A percentile compares a stretch with the other conserved stretches of the same genome.
Evolutionary conservation across 2,113 vertebrate genomes (phyloP).

Genomic region (Marcusenius ussheri): DNA sequence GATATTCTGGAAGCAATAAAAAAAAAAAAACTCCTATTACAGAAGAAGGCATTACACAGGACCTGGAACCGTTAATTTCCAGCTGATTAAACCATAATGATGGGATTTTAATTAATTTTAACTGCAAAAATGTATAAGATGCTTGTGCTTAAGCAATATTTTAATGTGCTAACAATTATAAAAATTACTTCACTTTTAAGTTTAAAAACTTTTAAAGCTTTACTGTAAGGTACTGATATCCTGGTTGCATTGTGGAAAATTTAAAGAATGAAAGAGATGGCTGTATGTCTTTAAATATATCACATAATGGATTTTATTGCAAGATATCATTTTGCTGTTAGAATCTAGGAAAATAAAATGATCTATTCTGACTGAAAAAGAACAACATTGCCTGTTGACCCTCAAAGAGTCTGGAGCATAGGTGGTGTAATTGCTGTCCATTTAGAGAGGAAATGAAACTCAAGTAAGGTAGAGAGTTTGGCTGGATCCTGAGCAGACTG

Average conservation of each 20-base stretch:
- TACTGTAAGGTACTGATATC: neutral
- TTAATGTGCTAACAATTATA: neutral
- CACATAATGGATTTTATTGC: neutral
- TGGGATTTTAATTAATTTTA: neutral
- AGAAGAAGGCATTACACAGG: neutral
- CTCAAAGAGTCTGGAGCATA: neutral
- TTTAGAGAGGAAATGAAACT: neutral
- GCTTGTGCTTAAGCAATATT: neutral
- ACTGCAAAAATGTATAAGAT: neutral
- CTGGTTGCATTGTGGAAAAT: neutral
- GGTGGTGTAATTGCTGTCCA: neutral
- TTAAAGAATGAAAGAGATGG: neutral
- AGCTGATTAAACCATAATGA: neutral
- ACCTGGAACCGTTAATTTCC: slow-evolving; percentile 12
- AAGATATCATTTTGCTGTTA: neutral
- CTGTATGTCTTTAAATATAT: neutral
- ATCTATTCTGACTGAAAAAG: neutral
- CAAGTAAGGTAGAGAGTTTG: neutral
- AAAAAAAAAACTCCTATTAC: slow-evolving; percentile 6
- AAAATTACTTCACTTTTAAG: neutral
- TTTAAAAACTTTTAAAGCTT: neutral
- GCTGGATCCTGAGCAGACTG: neutral
- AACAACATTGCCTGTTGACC: neutral
- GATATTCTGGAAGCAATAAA: slow-evolving; percentile 53
- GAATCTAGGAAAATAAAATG: neutral